phyloP scores from a whole-genome alignment of 2,888 invertebrate species.

The Cephalotes varians region DNA sequence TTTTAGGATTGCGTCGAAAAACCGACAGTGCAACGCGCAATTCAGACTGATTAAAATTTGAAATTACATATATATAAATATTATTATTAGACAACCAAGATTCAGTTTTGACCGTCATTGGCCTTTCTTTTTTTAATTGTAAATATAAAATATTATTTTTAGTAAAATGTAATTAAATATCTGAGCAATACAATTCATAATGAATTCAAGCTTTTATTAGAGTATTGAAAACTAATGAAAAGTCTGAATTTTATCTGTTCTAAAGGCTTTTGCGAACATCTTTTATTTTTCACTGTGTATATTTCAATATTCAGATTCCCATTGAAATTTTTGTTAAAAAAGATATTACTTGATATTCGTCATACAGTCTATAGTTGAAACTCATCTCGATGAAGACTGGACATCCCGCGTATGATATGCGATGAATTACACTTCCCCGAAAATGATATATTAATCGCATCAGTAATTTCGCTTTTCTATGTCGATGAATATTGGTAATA shows the following conservation, averaged over 20 bases:
- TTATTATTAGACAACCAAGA: too few species aligned
- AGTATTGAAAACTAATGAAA: not conserved
- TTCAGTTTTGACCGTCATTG: too few species aligned
- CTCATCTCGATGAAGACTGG: slow-evolving; percentile 16
- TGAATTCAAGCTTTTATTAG: not conserved
- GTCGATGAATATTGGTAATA: slow-evolving; percentile 32
- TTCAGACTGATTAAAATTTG: too few species aligned
- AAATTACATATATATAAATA: too few species aligned
- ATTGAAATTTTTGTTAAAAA: not conserved
- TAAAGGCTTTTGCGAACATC: not conserved
- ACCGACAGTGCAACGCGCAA: too few species aligned
- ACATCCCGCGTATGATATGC: slow-evolving; percentile 36
- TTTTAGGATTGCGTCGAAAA: too few species aligned
- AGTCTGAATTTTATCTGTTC: not conserved
- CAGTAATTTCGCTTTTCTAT: slow-evolving; percentile 34
- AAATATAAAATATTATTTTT: not conserved
- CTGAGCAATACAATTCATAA: not conserved
- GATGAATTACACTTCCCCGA: slow-evolving; percentile 38
- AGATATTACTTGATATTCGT: not conserved
- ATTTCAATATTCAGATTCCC: not conserved
- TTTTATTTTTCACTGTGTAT: not conserved
- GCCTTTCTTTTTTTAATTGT: too few species aligned
- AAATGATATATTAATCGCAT: slow-evolving; percentile 52
- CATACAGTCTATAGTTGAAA: not conserved
- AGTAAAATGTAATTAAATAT: not conserved